These are phyloP conservation scores for Trichechus manatus DNA, from an alignment of 2,113 vertebrate genomes.

Conservation along the genomic window DNA sequence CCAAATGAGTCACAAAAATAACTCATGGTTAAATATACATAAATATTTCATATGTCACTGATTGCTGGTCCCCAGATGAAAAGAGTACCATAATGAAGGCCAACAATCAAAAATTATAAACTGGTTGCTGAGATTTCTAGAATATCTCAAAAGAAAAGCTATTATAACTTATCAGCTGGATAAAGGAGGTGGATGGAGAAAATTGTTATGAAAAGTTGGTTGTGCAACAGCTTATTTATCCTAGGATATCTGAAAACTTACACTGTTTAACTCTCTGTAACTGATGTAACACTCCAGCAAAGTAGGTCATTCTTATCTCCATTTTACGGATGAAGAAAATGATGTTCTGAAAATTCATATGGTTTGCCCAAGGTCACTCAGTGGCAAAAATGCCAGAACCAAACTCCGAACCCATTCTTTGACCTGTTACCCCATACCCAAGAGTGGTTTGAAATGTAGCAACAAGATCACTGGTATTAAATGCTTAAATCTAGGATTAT, in stretches of 20 bases:
- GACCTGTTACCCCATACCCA: background rate
- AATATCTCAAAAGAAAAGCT: conserved; percentile 16
- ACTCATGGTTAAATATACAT: background rate
- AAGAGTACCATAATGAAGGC: background rate
- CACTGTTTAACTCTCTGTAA: background rate
- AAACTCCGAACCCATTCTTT: background rate
- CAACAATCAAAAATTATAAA: background rate
- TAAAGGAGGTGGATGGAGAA: background rate
- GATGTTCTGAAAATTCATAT: background rate
- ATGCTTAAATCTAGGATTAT: background rate
- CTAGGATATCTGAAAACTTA: background rate
- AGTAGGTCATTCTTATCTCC: background rate
- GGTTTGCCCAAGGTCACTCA: background rate
- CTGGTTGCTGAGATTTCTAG: background rate
- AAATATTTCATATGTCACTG: background rate
- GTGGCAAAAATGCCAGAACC: background rate
- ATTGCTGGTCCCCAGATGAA: background rate
- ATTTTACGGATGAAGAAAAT: background rate
- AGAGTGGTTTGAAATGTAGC: background rate
- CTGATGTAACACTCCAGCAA: background rate
- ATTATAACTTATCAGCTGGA: background rate
- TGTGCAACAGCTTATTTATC: background rate
- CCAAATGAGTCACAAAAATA: background rate
- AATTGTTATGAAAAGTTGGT: conserved; percentile 11
- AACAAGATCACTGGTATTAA: background rate